Conservation (phyloP, 2,888 invertebrate species). For the Diaphora mendica region DNA sequence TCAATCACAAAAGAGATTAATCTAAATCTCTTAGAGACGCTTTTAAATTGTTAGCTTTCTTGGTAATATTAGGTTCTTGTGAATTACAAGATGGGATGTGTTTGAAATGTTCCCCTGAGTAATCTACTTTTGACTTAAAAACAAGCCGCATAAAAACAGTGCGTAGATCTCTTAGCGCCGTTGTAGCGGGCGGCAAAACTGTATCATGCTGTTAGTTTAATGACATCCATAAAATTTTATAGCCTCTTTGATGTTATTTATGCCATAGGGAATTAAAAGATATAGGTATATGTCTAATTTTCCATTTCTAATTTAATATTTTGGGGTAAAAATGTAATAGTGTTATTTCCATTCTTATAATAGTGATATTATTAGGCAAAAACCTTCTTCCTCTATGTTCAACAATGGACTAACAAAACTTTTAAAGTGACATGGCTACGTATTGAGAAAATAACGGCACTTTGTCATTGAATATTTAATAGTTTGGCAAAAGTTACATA, state of each 20-base stretch:
- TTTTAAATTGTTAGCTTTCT: not conserved
- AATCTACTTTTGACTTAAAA: conserved; percentile 22
- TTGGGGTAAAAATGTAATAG: not conserved
- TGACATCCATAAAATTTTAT: conserved; percentile 22
- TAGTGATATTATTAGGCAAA: not conserved
- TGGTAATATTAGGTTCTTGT: not conserved
- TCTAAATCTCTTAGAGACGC: not conserved
- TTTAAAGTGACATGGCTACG: not conserved
- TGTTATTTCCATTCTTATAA: not conserved
- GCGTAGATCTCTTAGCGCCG: not conserved
- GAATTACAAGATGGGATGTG: not conserved
- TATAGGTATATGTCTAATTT: conserved; percentile 8
- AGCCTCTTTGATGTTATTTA: conserved; percentile 17
- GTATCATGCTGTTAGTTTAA: conserved; percentile 23
- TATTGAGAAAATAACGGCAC: not conserved
- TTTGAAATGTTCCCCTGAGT: not conserved
- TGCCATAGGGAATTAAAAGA: conserved; percentile 12
- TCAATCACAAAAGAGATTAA: not conserved
- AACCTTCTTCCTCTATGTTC: too few species aligned
- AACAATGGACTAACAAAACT: too few species aligned
- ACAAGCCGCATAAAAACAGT: conserved; percentile 6
- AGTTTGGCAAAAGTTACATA: not conserved
- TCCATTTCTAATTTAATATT: not conserved
- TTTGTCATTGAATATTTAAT: not conserved
- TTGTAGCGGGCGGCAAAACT: conserved; percentile 16